Base-by-base conservation (phyloP, 2,888 invertebrate species). In the Pristionchus mayeri region DNA sequence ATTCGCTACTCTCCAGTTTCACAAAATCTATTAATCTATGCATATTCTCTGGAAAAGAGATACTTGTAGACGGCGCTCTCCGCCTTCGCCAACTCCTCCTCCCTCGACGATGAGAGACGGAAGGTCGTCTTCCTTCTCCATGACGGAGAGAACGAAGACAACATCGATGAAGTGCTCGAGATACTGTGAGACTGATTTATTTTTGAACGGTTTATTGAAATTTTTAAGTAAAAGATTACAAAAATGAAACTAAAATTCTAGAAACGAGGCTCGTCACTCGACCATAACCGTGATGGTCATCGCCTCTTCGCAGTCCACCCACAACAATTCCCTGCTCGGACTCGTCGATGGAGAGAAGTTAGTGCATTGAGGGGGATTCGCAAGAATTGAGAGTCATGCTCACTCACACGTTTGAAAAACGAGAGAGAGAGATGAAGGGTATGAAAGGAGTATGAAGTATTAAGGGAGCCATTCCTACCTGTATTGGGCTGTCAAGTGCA, bases 121-220 rank as follows among this genome's bases (percentile, higher is more conserved):
- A 80, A 57, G 57, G 57, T 90, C 11, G 85, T 90, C n/a, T 54
- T 90, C 50, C 84, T 90, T 44, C 85, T 86, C 2, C 90, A 90
- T 81, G 89, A 88, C 54, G 90, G 90, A 27, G 63, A 84, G 30
- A 87, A 86, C 81, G 87, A 87, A 3, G 90, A 90, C 82, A 76
- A 85, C 30, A 85, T 90, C 50, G 86, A 86, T 3, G 88, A 89
- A 54, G 88, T 87, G 30, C 50, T 88, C 44, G 87, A 90, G 37
- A 87, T 85, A 57, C 87, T 85, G 89, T 87, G 83, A 84, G 83
- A n/a, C n/a, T n/a, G n/a, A n/a, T n/a, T n/a, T 80, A 30, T 37
- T 4, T 34, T 76, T 63, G 6, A 3, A 57, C n/a, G 3, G n/a
- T n/a, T n/a, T n/a, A n/a, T 63, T 63, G 11, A 34, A 30, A 48